Evolutionary conservation across 1,140 invertebrate species (phyloP).

Genomic region (Rhynchophorus ferrugineus): DNA sequence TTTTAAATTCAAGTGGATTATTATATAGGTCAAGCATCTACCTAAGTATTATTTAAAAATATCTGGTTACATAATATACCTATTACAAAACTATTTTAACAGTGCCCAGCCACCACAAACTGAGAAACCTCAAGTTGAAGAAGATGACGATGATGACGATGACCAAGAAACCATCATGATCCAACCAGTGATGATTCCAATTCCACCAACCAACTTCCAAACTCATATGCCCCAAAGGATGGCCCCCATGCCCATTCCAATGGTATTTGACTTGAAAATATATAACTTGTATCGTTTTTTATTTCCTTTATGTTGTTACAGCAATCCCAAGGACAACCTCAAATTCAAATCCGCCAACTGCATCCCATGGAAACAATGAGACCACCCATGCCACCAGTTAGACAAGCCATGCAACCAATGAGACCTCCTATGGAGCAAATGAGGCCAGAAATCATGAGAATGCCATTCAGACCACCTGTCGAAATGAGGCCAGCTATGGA

Average conservation of each 20-base stretch:
- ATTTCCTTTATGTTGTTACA: conserved; percentile 1
- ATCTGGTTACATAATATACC: no score
- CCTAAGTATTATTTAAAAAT: no score
- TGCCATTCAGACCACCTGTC: conserved; percentile 11
- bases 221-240: conserved; percentile 37
- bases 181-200: conserved; percentile 39
- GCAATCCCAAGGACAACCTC: conserved; percentile 17
- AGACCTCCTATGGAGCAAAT: conserved; percentile 19
- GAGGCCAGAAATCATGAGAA: conserved; percentile 9
- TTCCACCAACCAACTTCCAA: conserved; percentile 32
- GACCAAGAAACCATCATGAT: conserved; percentile 41
- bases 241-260: conserved; percentile 16
- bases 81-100: no score
- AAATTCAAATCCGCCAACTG: conserved; percentile 17
- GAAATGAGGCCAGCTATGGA: conserved; percentile 1
- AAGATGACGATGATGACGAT: conserved; percentile 29
- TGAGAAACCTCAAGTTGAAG: conserved; percentile 26
- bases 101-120: conserved; percentile 24
- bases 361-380: conserved; percentile 36
- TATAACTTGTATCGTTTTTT: neutral
- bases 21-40: no score
- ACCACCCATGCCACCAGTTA: conserved; percentile 33
- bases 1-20: no score
- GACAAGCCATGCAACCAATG: conserved; percentile 17
- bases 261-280: conserved; percentile 1